These are phyloP conservation scores for Lagorchestes hirsutus DNA, from an alignment of 2,797 vertebrate genomes.

Conservation along the genomic window DNA sequence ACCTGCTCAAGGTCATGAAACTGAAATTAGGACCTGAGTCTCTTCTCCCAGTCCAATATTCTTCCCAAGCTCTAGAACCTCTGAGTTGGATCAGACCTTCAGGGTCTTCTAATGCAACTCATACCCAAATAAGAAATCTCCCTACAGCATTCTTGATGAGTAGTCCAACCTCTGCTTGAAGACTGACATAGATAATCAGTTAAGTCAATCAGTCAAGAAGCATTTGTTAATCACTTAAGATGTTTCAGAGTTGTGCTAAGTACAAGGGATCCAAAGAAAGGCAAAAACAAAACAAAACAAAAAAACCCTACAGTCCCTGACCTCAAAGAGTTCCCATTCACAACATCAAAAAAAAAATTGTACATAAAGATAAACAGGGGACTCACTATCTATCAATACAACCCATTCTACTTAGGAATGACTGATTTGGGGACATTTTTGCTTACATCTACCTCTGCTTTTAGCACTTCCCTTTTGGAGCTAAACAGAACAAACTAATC, in stretches of 20 bases:
- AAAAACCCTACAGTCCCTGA: background rate
- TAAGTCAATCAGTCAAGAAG: background rate
- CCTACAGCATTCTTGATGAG: background rate
- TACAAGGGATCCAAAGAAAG: background rate
- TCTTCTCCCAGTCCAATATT: background rate
- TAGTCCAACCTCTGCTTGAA: background rate
- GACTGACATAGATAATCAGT: background rate
- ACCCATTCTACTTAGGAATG: background rate
- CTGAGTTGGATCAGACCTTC: background rate
- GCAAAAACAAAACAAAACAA: background rate
- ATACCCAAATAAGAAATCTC: background rate
- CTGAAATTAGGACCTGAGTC: background rate
- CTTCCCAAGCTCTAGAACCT: background rate
- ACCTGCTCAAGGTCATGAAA: background rate
- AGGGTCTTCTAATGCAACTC: background rate
- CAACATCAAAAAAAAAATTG: background rate
- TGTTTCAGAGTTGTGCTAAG: background rate
- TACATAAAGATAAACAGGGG: background rate
- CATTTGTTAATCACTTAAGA: background rate
- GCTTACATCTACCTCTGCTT: background rate
- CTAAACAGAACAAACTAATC: background rate
- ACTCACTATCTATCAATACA: background rate
- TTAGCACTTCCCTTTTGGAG: background rate
- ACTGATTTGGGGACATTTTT: background rate
- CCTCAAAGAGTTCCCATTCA: background rate